A percentile compares a stretch with the other conserved stretches of the same genome.
Conservation (phyloP, 2,888 invertebrate species). For the Dastarcus helophoroides region DNA sequence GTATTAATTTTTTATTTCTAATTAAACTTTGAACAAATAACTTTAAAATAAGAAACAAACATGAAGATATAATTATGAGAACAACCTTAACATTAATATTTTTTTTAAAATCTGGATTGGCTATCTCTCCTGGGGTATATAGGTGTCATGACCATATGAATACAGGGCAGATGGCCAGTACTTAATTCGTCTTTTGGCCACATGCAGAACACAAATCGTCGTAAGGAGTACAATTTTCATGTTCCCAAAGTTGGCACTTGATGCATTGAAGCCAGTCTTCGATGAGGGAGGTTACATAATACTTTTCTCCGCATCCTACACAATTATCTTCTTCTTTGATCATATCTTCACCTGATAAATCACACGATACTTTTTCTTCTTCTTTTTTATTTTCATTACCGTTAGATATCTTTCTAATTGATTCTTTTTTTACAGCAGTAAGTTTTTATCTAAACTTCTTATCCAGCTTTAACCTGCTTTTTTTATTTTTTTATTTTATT, state of each 20-base stretch:
- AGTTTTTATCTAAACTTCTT: conserved; percentile 5
- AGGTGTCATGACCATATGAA: too few species aligned
- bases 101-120: too few species aligned
- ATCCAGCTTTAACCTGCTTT: conserved; percentile 4
- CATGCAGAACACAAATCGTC: conserved; percentile 2
- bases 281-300: conserved; percentile 8
- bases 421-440: conserved; percentile 5
- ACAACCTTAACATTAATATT: too few species aligned
- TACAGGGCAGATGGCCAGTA: too few species aligned
- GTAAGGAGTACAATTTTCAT: background rate
- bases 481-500: conserved; percentile 10
- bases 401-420: conserved; percentile 8
- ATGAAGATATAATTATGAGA: too few species aligned
- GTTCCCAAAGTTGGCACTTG: background rate
- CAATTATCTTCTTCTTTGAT: background rate
- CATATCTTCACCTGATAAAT: background rate
- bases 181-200: too few species aligned
- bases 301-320: conserved; percentile 5
- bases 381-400: conserved; percentile 9
- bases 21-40: too few species aligned
- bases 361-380: conserved; percentile 7
- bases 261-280: too few species aligned
- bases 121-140: too few species aligned
- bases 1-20: too few species aligned
- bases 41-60: too few species aligned